Base-by-base conservation (phyloP, 2,797 vertebrate genomes). In the Lepus townsendii region DNA sequence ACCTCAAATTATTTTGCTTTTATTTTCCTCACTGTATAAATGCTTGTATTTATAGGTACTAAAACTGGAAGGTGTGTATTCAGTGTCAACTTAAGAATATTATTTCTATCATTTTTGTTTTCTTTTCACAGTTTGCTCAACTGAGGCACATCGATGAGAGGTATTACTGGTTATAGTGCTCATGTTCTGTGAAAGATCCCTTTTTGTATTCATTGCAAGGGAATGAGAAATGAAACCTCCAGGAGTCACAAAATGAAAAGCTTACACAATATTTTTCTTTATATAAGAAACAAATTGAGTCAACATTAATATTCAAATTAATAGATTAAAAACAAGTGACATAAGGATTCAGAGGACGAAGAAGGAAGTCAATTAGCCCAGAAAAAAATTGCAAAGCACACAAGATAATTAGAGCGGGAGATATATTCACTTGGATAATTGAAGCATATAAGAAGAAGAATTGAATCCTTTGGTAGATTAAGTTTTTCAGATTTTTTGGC, bases 1-100 rank as follows among this genome's bases (percentile, higher is more conserved):
- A 69, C 5, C 65, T 93, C 7, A 38, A 91, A 47, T 87, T 90
- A 24, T 17, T 83, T 22, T 83, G 57, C 65, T 83, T 88, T 72
- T 52, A 52, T 60, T 85, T 73, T 3, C 11, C 3, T 4, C 0
- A 65, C 1, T 19, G 12, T 38, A 19, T 42, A 50, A 20, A 20
- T 38, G 14, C 76, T 35, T 87, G 26, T 72, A 26, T 86, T 86
- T 20, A 54, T 68, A 20, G 57, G 20, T 8, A 84, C 7, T 69
- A 54, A 83, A 38, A 66, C 30, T 19, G 2, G 65, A 82, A 93
- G 26, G 75, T 50, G 13, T 54, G 27, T 82, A 13, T 72, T 68
- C 12, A 47, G 5, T 47, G 20, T 73, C 38, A 73, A n/a, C 13
- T 85, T 88, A 9, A 93, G 17, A 60, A 60, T 60, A 52, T 12